Conservation (phyloP, 1,140 invertebrate genomes). For the Cotesia glomerata region DNA sequence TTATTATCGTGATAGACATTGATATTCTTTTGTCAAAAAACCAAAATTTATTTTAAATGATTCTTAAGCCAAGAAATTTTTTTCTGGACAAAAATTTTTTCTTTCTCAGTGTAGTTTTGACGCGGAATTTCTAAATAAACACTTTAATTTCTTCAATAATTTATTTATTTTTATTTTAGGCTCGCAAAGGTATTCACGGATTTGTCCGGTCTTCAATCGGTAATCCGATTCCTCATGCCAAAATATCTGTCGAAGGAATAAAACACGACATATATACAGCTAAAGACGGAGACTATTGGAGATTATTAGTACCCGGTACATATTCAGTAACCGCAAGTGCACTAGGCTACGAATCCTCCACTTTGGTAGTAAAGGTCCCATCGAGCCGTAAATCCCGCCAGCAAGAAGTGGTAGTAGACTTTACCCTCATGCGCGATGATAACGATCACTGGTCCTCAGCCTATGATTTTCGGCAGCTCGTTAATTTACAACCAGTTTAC, state of each 20-base stretch:
- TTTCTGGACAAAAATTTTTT: too few relatives aligned
- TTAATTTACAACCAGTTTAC: conserved; percentile 51
- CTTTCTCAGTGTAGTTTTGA: too few relatives aligned
- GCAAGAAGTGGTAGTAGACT: conserved; percentile 73
- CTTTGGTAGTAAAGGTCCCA: conserved; percentile 70
- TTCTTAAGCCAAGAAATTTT: too few relatives aligned
- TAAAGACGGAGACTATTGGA: conserved; percentile 89
- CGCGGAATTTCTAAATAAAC: too few relatives aligned
- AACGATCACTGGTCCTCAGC: conserved; percentile 73
- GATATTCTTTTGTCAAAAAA: too few relatives aligned
- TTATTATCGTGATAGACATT: too few relatives aligned
- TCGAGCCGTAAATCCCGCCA: conserved; percentile 35
- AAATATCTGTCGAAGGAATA: conserved; percentile 75
- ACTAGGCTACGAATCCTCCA: conserved; percentile 71
- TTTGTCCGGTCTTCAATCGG: conserved; percentile 81
- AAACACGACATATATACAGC: conserved; percentile 75
- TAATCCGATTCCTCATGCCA: conserved; percentile 74
- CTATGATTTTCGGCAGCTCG: conserved; percentile 51
- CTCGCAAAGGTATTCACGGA: conserved; percentile 87
- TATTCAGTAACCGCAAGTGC: conserved; percentile 83
- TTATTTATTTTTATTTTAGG: conserved; percentile 39
- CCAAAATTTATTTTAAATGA: too few relatives aligned
- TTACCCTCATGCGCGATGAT: conserved; percentile 79
- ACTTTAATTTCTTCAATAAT: too few relatives aligned
- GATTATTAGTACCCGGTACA: conserved; percentile 84